A percentile compares a stretch with the other conserved stretches of the same genome.
phyloP scores from a whole-genome alignment of 2,888 invertebrate genomes.

The Arge pagana region DNA sequence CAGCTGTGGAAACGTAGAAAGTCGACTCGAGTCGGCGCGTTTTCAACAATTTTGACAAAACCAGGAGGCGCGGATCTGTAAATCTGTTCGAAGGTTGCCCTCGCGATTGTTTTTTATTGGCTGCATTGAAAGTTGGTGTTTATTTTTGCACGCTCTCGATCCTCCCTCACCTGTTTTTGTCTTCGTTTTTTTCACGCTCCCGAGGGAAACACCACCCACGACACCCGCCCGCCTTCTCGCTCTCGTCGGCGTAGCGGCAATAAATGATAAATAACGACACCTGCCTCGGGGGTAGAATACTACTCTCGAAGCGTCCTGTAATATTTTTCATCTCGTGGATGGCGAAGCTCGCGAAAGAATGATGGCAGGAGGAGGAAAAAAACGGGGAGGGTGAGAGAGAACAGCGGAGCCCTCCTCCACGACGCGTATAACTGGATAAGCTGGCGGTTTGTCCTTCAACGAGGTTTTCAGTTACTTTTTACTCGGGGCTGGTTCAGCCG shows the following conservation, averaged over 20 bases:
- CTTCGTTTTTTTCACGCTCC: neutral
- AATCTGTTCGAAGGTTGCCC: no score
- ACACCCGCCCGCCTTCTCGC: neutral
- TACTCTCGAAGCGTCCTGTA: constrained; percentile 5
- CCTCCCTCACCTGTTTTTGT: neutral
- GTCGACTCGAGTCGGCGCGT: no score
- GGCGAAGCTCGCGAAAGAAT: neutral
- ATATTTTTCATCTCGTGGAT: constrained; percentile 20
- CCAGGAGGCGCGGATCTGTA: no score
- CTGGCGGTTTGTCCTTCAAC: constrained; percentile 44
- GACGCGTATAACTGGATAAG: constrained; percentile 43
- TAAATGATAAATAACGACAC: constrained; percentile 22
- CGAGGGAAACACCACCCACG: neutral
- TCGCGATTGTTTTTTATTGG: no score
- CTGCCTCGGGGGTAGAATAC: neutral
- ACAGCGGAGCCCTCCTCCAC: constrained; percentile 18
- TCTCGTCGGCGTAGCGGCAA: constrained; percentile 5
- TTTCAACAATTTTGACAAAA: no score
- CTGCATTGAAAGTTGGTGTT: no score
- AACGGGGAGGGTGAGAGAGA: constrained; percentile 14
- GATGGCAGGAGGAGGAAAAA: constrained; percentile 12
- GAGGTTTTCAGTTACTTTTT: constrained; percentile 44
- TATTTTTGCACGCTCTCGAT: no score
- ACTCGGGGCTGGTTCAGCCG: constrained; percentile 32
- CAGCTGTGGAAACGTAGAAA: no score